Conservation (phyloP, 2,888 invertebrate species). For the Drosophila kambysellisi region DNA sequence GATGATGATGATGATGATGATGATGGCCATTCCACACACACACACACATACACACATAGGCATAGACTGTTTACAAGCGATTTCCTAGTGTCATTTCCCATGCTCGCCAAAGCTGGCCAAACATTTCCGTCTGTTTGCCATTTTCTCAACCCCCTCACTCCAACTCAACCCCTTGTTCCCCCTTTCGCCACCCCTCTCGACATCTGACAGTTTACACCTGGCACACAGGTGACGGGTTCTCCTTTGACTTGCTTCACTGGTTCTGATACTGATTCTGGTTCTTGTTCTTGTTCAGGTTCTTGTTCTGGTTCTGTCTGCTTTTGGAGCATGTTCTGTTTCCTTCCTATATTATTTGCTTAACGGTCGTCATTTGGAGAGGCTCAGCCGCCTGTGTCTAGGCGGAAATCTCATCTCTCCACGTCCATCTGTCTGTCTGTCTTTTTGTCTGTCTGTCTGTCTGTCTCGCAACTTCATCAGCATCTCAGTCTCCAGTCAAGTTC, state of each 20-base stretch:
- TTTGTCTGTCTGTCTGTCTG: neutral
- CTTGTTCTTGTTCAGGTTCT: conserved; percentile 40
- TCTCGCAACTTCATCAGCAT: conserved; percentile 7
- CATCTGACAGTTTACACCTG: conserved; percentile 82
- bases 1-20: conserved; percentile 22
- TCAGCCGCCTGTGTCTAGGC: conserved; percentile 36
- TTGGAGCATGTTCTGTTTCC: conserved; percentile 57
- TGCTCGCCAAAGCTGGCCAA: conserved; percentile 59
- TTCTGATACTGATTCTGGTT: conserved; percentile 51
- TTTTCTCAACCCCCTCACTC: neutral
- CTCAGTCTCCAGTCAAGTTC: neutral
- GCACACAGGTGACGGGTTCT: conserved; percentile 64
- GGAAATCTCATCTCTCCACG: conserved; percentile 44
- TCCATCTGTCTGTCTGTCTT: neutral
- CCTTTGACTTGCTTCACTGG: conserved; percentile 76
- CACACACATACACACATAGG: conserved; percentile 6
- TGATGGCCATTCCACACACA: conserved; percentile 28
- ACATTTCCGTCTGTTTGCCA: conserved; percentile 63
- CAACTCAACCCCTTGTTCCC: neutral
- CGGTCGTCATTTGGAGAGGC: conserved; percentile 39
- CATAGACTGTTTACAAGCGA: conserved; percentile 67
- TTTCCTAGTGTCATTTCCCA: conserved; percentile 80
- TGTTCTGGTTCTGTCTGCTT: conserved; percentile 28
- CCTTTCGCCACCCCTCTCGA: conserved; percentile 2
- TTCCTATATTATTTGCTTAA: conserved; percentile 76